Evolutionary conservation across 1,140 invertebrate genomes (phyloP).

Genomic region (Saccostrea cuccullata): DNA sequence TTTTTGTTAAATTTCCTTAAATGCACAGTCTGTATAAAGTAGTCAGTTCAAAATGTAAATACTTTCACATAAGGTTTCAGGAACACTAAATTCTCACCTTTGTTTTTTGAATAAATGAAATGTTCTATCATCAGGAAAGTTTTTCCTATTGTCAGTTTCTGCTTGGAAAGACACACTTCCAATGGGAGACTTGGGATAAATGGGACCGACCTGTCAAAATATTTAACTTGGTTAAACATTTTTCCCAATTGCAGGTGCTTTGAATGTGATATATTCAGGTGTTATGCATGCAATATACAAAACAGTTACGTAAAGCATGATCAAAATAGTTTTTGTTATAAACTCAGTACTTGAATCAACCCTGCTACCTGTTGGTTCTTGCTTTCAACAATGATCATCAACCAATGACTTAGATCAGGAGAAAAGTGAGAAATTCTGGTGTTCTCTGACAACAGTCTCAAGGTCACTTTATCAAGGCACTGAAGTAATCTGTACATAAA

Average conservation of each 20-base stretch:
- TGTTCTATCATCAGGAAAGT: conserved; percentile 86
- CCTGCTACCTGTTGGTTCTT: conserved; percentile 53
- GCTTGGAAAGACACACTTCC: conserved; percentile 83
- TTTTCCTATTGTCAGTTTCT: conserved; percentile 90
- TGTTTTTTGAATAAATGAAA: conserved; percentile 91
- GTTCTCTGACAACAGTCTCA: conserved; percentile 82
- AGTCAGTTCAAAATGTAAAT: too few relatives aligned
- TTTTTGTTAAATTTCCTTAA: too few relatives aligned
- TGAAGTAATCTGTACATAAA: conserved; percentile 76
- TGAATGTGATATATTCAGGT: too few relatives aligned
- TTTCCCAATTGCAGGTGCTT: too few relatives aligned
- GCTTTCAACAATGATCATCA: conserved; percentile 59
- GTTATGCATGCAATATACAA: too few relatives aligned
- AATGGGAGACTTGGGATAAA: conserved; percentile 67
- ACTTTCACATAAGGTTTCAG: neutral
- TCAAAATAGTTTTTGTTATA: too few relatives aligned
- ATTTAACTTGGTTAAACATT: neutral
- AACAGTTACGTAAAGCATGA: too few relatives aligned
- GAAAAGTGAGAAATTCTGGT: conserved; percentile 79
- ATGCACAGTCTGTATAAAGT: too few relatives aligned
- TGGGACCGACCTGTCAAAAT: conserved; percentile 53
- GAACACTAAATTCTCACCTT: conserved; percentile 75
- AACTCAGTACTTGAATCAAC: neutral
- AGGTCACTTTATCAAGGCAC: conserved; percentile 81
- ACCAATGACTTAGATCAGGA: conserved; percentile 76